A percentile compares a stretch with the other conserved stretches of the same genome.
phyloP scores from a whole-genome alignment of 2,113 vertebrate species.

The Cyanoliseus patagonus region DNA sequence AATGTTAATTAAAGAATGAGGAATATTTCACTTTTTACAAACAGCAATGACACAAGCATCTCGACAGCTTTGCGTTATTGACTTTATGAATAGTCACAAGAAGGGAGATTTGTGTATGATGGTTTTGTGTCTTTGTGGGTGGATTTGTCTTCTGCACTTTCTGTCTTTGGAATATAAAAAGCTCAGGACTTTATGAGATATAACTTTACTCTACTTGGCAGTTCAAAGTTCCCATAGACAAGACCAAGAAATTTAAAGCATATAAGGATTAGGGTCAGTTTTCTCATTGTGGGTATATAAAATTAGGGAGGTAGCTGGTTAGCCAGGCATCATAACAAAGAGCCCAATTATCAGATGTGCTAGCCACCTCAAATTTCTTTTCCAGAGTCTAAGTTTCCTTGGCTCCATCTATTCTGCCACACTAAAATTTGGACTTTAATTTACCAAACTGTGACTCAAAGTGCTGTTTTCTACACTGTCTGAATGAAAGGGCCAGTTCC shows the following conservation, averaged over 20 bases:
- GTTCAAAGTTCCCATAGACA: background rate
- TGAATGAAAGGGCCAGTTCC: background rate
- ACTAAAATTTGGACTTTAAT: background rate
- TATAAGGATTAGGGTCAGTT: background rate
- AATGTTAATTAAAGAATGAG: background rate
- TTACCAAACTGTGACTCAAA: background rate
- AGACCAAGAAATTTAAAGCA: background rate
- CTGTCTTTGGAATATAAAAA: background rate
- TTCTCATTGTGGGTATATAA: background rate
- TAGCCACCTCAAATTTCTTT: background rate
- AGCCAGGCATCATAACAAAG: background rate
- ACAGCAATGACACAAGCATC: background rate
- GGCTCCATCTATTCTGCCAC: background rate
- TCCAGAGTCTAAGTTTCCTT: background rate
- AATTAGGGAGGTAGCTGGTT: background rate
- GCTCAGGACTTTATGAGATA: background rate
- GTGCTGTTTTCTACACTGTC: background rate
- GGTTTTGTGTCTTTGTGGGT: background rate
- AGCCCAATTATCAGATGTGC: background rate
- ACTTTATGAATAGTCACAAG: background rate
- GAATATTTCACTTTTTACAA: background rate
- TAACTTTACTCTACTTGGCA: background rate
- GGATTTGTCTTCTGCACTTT: background rate
- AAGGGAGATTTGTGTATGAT: background rate
- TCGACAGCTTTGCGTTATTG: background rate